A percentile compares a stretch with the other conserved stretches of the same genome.
These are phyloP conservation scores for Takifugu flavidus DNA, from an alignment of 2,113 vertebrate species.

Conservation along the genomic window DNA sequence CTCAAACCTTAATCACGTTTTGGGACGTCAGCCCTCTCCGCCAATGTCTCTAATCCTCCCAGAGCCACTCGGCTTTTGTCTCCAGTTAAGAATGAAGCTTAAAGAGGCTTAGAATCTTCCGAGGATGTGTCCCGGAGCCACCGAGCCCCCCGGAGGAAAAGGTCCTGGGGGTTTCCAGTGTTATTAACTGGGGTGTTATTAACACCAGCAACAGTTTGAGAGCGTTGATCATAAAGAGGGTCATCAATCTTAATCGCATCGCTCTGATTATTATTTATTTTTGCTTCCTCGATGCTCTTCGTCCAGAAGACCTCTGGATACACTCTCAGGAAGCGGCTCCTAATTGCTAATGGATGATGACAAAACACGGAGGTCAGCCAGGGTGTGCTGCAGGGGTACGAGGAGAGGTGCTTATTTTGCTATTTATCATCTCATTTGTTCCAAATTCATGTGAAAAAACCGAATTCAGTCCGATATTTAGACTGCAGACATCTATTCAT, in stretches of 20 bases:
- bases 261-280: constrained; percentile 71
- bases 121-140: constrained; percentile 14
- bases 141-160: background rate
- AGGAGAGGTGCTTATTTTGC: constrained; percentile 5
- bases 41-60: constrained; percentile 55
- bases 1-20: constrained; percentile 66
- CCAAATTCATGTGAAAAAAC: background rate
- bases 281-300: constrained; percentile 60
- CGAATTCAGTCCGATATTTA: no score
- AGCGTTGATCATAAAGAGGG: constrained; percentile 27
- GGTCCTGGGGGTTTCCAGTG: constrained; percentile 15
- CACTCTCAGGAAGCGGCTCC: constrained; percentile 57
- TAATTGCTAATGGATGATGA: constrained; percentile 69
- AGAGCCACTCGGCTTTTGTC: constrained; percentile 49
- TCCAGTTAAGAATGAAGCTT: constrained; percentile 40
- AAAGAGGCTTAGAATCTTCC: constrained; percentile 35
- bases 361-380: constrained; percentile 49
- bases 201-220: constrained; percentile 5
- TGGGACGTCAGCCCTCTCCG: constrained; percentile 57
- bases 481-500: no score
- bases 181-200: background rate
- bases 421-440: constrained; percentile 19
- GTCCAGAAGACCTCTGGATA: constrained; percentile 54
- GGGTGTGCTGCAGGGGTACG: constrained; percentile 33
- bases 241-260: constrained; percentile 60